Base-by-base conservation (phyloP, 1,140 invertebrate species). In the Coelopa frigida region DNA sequence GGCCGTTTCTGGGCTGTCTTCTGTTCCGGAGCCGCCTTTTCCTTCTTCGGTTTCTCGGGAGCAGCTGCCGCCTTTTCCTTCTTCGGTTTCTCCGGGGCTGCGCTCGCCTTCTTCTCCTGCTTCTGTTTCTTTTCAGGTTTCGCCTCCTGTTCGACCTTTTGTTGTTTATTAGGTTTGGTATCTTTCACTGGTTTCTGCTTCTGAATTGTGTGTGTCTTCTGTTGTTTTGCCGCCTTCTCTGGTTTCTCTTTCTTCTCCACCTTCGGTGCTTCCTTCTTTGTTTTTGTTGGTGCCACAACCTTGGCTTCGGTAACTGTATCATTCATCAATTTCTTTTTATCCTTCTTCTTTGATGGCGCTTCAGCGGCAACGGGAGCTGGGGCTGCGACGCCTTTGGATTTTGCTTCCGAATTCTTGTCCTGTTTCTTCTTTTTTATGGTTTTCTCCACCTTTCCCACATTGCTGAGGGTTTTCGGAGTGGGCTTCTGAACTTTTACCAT, bases 401-500 rank as follows among this genome's bases (percentile, higher is more conserved):
- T n/a, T 29, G n/a, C 27, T n/a, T 29, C 8, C 27, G 27, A n/a
- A n/a, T n/a, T n/a, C n/a, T n/a, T n/a, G n/a, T 20, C n/a, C 3
- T 38, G 3, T 15, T n/a, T 15, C 36, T 46, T 46, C 26, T 31
- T 29, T n/a, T 46, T 46, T 21, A 31, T 35, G 5, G 32, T 12
- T 29, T 26, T 20, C 18, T 46, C 24, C 8, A 46, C n/a, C n/a
- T n/a, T n/a, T n/a, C n/a, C n/a, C n/a, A 39, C 40, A n/a, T 26
- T 39, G 21, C 21, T 33, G 18, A 29, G 35, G 18, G 23, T 24
- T 46, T 50, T 50, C 7, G 23, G 44, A 14, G 32, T 24, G 24
- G 49, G 44, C 43, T 50, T 50, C 24, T 46, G 44, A 35, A 50
- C 32, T 42, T 50, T 50, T 10, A 50, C 49, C 49, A 50, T 50